Base-by-base conservation (phyloP, 2,888 invertebrate genomes). In the Ptilodon capucinus region DNA sequence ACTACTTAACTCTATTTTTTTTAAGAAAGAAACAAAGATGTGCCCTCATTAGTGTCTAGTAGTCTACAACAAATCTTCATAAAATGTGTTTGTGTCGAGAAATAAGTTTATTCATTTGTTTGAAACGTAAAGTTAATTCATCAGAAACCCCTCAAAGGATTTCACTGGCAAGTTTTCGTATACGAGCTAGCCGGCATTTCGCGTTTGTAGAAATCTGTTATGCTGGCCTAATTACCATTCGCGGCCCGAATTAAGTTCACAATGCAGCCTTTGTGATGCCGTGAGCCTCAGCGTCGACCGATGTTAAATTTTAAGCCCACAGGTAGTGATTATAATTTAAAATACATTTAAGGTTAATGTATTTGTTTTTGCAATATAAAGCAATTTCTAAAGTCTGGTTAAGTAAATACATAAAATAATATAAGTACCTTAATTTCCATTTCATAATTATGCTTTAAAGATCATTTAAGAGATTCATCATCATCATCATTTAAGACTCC, bases 161-260 rank as follows among this genome's bases (percentile, higher is more conserved):
- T 70, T 70, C 69, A 74, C 71, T 66, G 54, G 50, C 42, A 56
- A 57, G 60, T 56, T 57, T 61, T 56, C 51, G 58, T 59, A 52
- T 50, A 47, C 42, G 56, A 48, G 51, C 51, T 59, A 51, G 51
- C 51, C 45, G 58, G 57, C 60, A 62, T 62, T 60, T 44, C 51
- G 46, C 55, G 51, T 62, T 63, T 63, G 60, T 57, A 65, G 57
- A 57, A 64, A 68, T 71, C 68, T 62, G 64, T 52, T 47, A 64
- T 68, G 63, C 48, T 54, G 46, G 59, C 49, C 60, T 75, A 71
- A 76, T 75, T 73, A 70, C 57, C 51, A 58, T 62, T 64, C 45
- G 56, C 52, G 57, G 60, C 50, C 56, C 41, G 52, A 69, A 71
- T 69, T 68, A 70, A 54, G 58, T 38, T 39, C 48, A 59, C 56